These are phyloP conservation scores for Ectropis crepuscularia DNA, from an alignment of 2,888 invertebrate species.

Conservation along the genomic window DNA sequence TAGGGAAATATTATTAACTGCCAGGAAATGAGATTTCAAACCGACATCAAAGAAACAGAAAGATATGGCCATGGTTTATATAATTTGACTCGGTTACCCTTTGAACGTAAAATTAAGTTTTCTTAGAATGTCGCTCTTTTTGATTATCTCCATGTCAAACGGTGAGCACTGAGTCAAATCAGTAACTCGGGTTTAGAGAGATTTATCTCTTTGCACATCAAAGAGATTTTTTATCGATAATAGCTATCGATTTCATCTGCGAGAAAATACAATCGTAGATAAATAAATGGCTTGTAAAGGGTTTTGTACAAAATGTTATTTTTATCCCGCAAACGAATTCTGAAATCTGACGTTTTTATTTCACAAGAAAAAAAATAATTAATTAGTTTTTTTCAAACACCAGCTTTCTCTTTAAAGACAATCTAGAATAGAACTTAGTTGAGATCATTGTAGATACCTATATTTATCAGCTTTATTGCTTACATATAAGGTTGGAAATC, in stretches of 20 bases:
- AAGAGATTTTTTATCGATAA: conserved; percentile 5
- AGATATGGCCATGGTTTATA: conserved; percentile 31
- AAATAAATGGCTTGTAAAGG: neutral
- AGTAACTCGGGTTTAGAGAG: conserved; percentile 3
- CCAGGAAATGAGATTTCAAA: conserved; percentile 43
- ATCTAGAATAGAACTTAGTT: conserved; percentile 52
- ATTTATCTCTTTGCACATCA: conserved; percentile 1
- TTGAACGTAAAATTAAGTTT: conserved; percentile 33
- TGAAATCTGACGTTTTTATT: too few species aligned
- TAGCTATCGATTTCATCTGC: conserved; percentile 1
- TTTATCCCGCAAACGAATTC: too few species aligned
- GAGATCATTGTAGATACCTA: conserved; percentile 14
- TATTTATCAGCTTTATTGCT: conserved; percentile 3
- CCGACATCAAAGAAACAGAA: conserved; percentile 42
- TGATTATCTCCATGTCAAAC: conserved; percentile 14
- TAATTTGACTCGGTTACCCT: conserved; percentile 35
- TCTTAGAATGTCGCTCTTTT: conserved; percentile 18
- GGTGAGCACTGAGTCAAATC: conserved; percentile 6
- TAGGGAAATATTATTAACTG: conserved; percentile 42
- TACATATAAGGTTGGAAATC: conserved; percentile 12
- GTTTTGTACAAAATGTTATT: too few species aligned
- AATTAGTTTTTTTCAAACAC: conserved; percentile 32
- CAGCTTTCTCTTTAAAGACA: conserved; percentile 53
- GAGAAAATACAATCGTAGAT: neutral
- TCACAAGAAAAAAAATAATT: conserved; percentile 24